These are phyloP conservation scores for Alectoris magna DNA, from an alignment of 2,797 vertebrate genomes.

Conservation along the genomic window DNA sequence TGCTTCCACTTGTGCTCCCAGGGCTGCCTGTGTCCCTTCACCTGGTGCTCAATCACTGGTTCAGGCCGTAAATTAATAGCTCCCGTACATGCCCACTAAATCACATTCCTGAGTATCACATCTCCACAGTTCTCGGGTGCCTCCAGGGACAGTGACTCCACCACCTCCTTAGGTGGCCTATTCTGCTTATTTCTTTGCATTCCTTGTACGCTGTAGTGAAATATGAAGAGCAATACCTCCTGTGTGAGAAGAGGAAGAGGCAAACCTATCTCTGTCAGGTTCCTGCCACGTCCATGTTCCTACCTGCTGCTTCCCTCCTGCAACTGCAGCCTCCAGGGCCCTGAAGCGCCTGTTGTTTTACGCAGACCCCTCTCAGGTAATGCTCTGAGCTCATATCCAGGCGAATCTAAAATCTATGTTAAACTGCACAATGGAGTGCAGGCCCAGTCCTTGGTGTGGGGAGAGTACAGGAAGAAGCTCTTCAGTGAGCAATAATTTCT, in stretches of 20 bases:
- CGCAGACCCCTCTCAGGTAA: fast-evolving
- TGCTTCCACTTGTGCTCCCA: no score
- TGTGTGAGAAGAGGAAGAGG: fast-evolving
- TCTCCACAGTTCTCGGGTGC: no score
- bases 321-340: fast-evolving
- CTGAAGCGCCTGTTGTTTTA: fast-evolving
- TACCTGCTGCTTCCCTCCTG: fast-evolving
- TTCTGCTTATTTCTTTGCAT: not conserved
- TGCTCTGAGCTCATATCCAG: no score
- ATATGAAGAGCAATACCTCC: fast-evolving
- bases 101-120: no score
- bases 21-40: no score
- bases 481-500: fast-evolving
- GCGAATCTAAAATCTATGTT: fast-evolving
- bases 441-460: fast-evolving
- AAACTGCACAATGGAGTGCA: fast-evolving
- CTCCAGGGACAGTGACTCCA: no score
- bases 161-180: no score
- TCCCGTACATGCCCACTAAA: no score
- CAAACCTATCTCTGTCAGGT: not conserved
- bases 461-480: fast-evolving
- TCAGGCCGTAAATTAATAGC: no score
- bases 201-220: fast-evolving
- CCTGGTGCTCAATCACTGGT: no score
- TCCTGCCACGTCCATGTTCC: not conserved